phyloP scores from a whole-genome alignment of 2,888 invertebrate genomes.

The Ceriagrion tenellum region DNA sequence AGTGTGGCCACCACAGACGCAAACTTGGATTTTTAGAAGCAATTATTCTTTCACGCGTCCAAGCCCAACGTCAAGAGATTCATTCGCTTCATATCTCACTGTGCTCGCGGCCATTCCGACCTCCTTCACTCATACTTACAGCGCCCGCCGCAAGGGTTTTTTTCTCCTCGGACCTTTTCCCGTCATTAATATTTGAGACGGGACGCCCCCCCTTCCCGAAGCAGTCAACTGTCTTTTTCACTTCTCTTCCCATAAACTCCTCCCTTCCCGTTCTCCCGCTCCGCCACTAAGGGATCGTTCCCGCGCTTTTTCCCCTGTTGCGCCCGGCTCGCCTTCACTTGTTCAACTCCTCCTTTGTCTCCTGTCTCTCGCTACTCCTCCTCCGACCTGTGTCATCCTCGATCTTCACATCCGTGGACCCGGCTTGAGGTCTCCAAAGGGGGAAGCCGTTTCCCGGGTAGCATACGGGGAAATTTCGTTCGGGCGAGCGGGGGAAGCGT shows the following conservation, averaged over 20 bases:
- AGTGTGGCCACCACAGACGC: not conserved
- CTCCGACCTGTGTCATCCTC: not conserved
- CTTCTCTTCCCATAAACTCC: not conserved
- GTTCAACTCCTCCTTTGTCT: not conserved
- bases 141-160: not conserved
- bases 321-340: not conserved
- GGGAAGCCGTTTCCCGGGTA: not conserved
- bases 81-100: not conserved
- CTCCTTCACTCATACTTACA: not conserved
- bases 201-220: conserved; percentile 7
- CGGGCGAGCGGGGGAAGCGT: not conserved
- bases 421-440: not conserved
- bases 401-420: not conserved
- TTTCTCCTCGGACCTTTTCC: not conserved
- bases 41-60: not conserved
- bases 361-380: not conserved
- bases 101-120: not conserved
- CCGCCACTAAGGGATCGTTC: too few species aligned
- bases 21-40: not conserved
- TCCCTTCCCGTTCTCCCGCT: not conserved
- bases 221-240: conserved; percentile 54
- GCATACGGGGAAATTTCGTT: not conserved
- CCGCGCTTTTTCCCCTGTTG: not conserved
- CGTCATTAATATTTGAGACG: conserved; percentile 45
- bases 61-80: not conserved